Conservation (phyloP, 2,888 invertebrate genomes). For the Ceriagrion tenellum region DNA sequence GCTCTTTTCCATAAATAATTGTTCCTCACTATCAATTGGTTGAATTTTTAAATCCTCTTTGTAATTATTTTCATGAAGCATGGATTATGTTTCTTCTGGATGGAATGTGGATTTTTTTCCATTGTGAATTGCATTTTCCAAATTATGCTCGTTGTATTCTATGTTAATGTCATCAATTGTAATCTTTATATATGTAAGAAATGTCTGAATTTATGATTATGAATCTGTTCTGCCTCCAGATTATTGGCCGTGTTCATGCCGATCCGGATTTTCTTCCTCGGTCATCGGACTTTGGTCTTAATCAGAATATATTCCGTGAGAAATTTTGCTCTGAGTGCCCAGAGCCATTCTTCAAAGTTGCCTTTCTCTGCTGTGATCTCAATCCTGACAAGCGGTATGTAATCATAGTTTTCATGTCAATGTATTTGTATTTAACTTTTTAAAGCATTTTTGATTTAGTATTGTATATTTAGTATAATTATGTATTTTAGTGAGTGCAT, state of each 20-base stretch:
- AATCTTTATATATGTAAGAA: not conserved
- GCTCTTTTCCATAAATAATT: too few relatives aligned
- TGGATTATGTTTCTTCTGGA: too few relatives aligned
- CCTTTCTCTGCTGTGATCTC: conserved; percentile 93
- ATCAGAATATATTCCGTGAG: conserved; percentile 90
- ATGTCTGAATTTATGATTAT: not conserved
- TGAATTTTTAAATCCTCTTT: too few relatives aligned
- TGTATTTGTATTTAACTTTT: not conserved
- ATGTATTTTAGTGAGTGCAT: too few relatives aligned
- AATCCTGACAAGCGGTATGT: conserved; percentile 91
- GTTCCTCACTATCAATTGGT: too few relatives aligned
- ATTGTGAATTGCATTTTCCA: not conserved
- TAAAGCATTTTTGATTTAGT: not conserved
- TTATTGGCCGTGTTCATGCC: conserved; percentile 96
- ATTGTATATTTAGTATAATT: too few relatives aligned
- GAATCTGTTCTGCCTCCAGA: conserved; percentile 79
- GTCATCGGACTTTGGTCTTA: conserved; percentile 94
- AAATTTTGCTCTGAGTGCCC: conserved; percentile 93
- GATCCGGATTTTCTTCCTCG: conserved; percentile 97
- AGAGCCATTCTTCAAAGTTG: conserved; percentile 91
- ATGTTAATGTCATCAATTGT: not conserved
- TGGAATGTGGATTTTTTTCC: too few relatives aligned
- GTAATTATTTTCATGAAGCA: too few relatives aligned
- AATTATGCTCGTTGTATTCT: not conserved
- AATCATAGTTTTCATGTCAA: not conserved